Percentiles rank a stretch among this genome's conserved stretches.
These are phyloP conservation scores for Campoletis sonorensis DNA, from an alignment of 1,140 invertebrate species.

Conservation along the genomic window DNA sequence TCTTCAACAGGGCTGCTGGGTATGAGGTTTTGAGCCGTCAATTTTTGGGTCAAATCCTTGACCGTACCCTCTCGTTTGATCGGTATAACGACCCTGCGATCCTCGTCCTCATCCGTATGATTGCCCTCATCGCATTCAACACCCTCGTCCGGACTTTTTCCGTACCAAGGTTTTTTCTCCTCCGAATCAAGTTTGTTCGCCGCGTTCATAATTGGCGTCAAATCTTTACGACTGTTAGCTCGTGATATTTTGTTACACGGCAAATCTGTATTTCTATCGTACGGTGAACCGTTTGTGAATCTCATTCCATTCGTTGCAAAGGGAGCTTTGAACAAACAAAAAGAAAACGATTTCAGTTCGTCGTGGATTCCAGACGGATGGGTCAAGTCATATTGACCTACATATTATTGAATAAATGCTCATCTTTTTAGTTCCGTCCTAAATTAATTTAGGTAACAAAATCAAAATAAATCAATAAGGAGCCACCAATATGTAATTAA, in stretches of 20 bases:
- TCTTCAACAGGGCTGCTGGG: constrained; percentile 79
- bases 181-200: constrained; percentile 79
- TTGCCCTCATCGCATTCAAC: constrained; percentile 76
- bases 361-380: neutral
- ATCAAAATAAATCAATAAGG: too few relatives aligned
- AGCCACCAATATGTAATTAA: too few relatives aligned
- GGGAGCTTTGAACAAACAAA: constrained; percentile 55
- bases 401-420: too few relatives aligned
- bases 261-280: constrained; percentile 68
- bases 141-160: constrained; percentile 74
- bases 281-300: constrained; percentile 68
- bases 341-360: constrained; percentile 20
- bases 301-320: constrained; percentile 74
- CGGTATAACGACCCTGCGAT: constrained; percentile 79
- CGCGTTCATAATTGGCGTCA: constrained; percentile 78
- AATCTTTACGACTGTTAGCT: constrained; percentile 77
- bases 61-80: constrained; percentile 87
- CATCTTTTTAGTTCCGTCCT: too few relatives aligned
- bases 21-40: constrained; percentile 83
- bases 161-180: constrained; percentile 83
- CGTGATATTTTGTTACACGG: constrained; percentile 73
- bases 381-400: too few relatives aligned
- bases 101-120: constrained; percentile 78
- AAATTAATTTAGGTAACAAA: too few relatives aligned
- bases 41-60: constrained; percentile 90